Conservation (phyloP, 2,113 vertebrate species). For the Cyanistes caeruleus region DNA sequence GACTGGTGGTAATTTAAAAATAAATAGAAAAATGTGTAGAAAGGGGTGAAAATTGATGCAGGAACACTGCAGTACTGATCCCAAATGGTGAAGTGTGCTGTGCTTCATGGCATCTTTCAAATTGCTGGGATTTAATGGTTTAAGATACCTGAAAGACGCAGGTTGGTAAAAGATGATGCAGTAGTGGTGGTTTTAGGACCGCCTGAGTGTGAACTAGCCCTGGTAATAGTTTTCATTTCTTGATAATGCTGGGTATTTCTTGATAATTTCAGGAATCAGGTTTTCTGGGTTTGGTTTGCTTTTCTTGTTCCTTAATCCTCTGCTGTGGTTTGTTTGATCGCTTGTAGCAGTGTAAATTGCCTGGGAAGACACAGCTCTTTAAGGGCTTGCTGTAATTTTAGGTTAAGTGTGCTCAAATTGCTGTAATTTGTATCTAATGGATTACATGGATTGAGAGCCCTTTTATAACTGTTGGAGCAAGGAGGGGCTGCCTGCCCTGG, state of each 20-base stretch:
- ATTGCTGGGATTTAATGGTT: too few species aligned
- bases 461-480: neutral
- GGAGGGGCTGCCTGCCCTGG: neutral
- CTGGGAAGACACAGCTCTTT: neutral
- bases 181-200: neutral
- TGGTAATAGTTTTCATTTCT: neutral
- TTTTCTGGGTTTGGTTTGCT: neutral
- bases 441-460: neutral
- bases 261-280: neutral
- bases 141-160: neutral
- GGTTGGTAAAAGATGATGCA: neutral
- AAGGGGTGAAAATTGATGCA: neutral
- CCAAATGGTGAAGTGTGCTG: neutral
- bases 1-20: neutral
- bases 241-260: neutral
- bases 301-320: neutral
- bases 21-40: neutral
- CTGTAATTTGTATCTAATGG: slow-evolving; percentile 48
- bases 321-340: neutral
- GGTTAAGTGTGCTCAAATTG: slow-evolving; percentile 41
- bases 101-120: neutral
- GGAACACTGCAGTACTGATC: neutral
- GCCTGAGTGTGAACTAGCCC: neutral
- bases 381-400: slow-evolving; percentile 7
- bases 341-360: slow-evolving; percentile 22